Conservation (phyloP, 2,797 vertebrate species). For the Nyctalus aviator region DNA sequence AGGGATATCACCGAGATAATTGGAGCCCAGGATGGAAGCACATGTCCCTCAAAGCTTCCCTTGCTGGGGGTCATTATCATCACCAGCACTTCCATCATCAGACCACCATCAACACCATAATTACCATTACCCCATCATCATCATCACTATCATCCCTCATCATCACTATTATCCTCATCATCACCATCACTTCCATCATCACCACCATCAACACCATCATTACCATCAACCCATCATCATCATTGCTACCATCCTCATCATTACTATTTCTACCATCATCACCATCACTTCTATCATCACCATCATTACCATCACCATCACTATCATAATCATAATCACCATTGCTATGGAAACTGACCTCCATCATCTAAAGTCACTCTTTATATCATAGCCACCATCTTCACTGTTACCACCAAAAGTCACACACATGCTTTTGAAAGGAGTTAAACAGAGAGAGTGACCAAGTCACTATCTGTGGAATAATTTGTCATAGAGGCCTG, state of each 20-base stretch:
- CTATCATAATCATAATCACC: fast-evolving
- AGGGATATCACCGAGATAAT: background rate
- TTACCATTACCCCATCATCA: fast-evolving
- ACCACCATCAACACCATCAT: fast-evolving
- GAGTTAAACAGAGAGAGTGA: background rate
- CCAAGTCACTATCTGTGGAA: background rate
- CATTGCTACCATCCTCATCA: background rate
- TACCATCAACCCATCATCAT: background rate
- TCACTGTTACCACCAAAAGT: background rate
- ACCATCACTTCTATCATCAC: background rate
- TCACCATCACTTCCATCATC: fast-evolving
- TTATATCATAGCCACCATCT: background rate
- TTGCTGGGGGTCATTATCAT: background rate
- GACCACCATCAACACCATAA: fast-evolving
- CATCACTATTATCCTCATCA: background rate
- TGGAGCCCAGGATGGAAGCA: background rate
- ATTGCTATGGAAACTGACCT: background rate
- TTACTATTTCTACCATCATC: background rate
- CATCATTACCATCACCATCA: background rate
- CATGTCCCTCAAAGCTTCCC: background rate
- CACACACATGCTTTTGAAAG: background rate
- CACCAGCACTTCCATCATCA: background rate
- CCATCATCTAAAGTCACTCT: background rate
- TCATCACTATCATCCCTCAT: fast-evolving
- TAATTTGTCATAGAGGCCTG: background rate